Base-by-base conservation (phyloP, 2,888 invertebrate genomes). In the Acleris literana region DNA sequence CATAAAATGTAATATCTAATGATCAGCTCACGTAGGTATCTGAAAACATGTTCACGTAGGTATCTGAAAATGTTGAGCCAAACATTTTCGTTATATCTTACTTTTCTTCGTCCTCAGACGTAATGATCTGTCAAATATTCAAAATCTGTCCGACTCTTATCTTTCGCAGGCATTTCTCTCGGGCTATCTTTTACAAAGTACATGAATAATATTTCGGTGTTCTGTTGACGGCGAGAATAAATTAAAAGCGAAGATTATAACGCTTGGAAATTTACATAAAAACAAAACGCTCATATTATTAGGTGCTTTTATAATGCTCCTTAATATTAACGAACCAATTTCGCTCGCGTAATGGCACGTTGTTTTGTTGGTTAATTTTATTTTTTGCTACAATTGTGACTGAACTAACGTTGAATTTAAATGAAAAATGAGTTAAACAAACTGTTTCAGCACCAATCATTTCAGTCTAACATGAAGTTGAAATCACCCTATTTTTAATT, bases 261-360 rank as follows among this genome's bases (percentile, higher is more conserved):
- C 68, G 71, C 64, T 68, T 39, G 25, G 39, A 72, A 74, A 76
- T 83, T 80, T 76, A 72, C 79, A 78, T 80, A 59, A 77, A 78
- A 78, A 76, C 77, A 76, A 71, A 76, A 76, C 73, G 75, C 74
- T 80, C 76, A 77, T 73, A 76, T 76, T 78, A 82, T 76, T 75
- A 79, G 17, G 16, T 57, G 20, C 77, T 70, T 74, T 70, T 74
- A 74, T 77, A 82, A 79, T 74, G 69, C 77, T 76, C 64, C 71
- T 81, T 77, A 80, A 84, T 85, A 84, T 84, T 84, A 84, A 86
- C 83, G 80, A 83, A 78, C 76, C 81, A 84, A 81, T 85, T 85
- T 79, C 72, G 72, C 73, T 65, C 72, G 75, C 77, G 69, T 83
- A 82, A 82, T 79, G 76, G 76, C 68, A 62, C 70, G 72, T 78